phyloP scores from a whole-genome alignment of 2,797 vertebrate genomes.

The Lepidocolaptes lacrymiger region DNA sequence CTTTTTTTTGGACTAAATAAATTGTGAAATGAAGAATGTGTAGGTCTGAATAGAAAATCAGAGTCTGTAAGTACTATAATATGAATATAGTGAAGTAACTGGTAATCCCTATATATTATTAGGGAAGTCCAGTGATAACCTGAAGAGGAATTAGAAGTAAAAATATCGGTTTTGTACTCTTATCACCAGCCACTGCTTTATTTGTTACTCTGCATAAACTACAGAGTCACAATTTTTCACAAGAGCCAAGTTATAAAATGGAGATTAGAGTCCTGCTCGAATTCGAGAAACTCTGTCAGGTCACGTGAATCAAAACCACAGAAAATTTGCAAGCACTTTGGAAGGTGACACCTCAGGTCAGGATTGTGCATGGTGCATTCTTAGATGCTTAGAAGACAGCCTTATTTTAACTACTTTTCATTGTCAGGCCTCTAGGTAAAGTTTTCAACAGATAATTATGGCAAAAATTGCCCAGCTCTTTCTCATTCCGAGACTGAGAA shows the following conservation, averaged over 20 bases:
- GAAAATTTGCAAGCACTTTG: neutral
- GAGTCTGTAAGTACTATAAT: neutral
- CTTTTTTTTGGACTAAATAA: neutral
- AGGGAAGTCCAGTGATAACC: neutral
- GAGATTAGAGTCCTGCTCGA: neutral
- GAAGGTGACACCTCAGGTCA: neutral
- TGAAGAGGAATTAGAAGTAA: neutral
- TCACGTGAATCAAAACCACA: neutral
- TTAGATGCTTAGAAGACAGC: neutral
- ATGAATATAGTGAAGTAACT: neutral
- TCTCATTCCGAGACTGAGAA: neutral
- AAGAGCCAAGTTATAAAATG: neutral
- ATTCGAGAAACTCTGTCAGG: neutral
- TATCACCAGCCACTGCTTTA: neutral
- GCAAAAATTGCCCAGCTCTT: neutral
- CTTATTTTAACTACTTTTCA: neutral
- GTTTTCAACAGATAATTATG: slow-evolving; percentile 21
- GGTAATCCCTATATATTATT: neutral
- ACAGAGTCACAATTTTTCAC: neutral
- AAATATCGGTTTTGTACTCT: neutral
- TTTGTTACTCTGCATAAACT: neutral
- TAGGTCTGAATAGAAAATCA: neutral
- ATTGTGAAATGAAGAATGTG: neutral
- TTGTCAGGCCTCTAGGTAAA: neutral
- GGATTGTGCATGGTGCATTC: neutral